A percentile compares a stretch with the other conserved stretches of the same genome.
Conservation (phyloP, 2,797 vertebrate genomes). For the Forpus xanthops region DNA sequence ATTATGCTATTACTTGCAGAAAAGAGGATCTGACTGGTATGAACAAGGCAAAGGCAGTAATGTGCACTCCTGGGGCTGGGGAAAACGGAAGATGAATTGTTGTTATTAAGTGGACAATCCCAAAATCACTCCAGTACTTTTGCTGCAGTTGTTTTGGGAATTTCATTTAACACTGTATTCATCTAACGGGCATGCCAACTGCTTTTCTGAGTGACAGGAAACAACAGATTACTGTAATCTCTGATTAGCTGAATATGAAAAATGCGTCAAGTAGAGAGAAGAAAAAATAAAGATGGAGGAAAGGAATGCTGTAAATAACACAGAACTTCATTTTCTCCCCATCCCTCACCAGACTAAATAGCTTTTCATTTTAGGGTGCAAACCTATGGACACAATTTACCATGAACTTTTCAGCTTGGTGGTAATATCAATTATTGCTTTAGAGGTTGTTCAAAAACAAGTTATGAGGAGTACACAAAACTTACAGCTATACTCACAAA, state of each 20-base stretch:
- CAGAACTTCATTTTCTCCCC: neutral
- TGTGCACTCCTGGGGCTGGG: neutral
- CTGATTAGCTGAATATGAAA: neutral
- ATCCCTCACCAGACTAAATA: neutral
- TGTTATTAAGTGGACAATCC: slow-evolving; percentile 20
- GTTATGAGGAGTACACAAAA: neutral
- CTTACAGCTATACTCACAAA: neutral
- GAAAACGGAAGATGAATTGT: neutral
- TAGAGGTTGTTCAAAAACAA: neutral
- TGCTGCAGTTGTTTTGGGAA: neutral
- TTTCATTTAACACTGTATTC: neutral
- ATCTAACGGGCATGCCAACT: neutral
- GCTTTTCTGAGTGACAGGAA: slow-evolving; percentile 5
- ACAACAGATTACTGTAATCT: neutral
- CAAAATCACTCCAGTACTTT: neutral
- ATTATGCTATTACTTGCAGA: neutral
- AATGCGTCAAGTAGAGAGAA: neutral
- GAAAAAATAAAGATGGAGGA: neutral
- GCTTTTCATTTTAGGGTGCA: neutral
- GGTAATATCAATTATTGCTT: neutral
- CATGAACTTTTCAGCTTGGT: neutral
- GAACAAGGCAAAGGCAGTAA: neutral
- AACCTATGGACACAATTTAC: neutral
- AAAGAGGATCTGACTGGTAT: neutral
- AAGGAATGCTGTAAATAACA: neutral